Evolutionary conservation across 2,113 vertebrate genomes (phyloP).

Genomic region (Anseranas semipalmata): DNA sequence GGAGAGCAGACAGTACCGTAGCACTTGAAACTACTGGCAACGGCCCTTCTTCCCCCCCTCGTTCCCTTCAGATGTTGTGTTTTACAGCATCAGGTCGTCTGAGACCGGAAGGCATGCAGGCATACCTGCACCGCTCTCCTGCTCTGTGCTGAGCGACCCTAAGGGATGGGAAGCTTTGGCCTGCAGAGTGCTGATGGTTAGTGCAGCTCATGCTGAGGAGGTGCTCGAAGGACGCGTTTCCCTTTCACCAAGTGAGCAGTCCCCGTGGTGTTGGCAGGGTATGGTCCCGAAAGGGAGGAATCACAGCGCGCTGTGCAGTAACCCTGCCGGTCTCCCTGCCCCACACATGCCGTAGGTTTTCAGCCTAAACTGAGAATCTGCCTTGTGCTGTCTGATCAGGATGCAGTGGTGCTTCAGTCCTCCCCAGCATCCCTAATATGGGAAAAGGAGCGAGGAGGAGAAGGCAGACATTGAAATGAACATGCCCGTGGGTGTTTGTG

Average conservation of each 20-base stretch:
- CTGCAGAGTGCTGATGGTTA: neutral
- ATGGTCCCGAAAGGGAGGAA: neutral
- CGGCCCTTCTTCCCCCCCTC: fast-evolving
- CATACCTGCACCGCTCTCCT: neutral
- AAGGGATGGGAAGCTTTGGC: neutral
- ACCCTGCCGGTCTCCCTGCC: neutral
- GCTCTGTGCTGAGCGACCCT: neutral
- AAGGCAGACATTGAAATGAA: neutral
- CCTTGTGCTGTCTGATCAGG: neutral
- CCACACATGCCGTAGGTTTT: neutral
- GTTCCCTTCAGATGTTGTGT: neutral
- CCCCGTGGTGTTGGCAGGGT: neutral
- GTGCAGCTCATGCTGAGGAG: neutral
- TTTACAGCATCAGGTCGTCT: fast-evolving
- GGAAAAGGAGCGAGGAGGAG: neutral
- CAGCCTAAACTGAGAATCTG: neutral
- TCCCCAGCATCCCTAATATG: neutral
- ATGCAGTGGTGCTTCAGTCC: neutral
- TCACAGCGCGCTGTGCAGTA: neutral
- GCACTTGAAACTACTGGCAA: fast-evolving
- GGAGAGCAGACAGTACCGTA: neutral
- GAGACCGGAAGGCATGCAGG: neutral
- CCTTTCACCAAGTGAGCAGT: neutral
- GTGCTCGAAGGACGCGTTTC: neutral
- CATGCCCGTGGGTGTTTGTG: neutral